A percentile compares a stretch with the other conserved stretches of the same genome.
Conservation (phyloP, 2,888 invertebrate species). For the Brenthis ino region DNA sequence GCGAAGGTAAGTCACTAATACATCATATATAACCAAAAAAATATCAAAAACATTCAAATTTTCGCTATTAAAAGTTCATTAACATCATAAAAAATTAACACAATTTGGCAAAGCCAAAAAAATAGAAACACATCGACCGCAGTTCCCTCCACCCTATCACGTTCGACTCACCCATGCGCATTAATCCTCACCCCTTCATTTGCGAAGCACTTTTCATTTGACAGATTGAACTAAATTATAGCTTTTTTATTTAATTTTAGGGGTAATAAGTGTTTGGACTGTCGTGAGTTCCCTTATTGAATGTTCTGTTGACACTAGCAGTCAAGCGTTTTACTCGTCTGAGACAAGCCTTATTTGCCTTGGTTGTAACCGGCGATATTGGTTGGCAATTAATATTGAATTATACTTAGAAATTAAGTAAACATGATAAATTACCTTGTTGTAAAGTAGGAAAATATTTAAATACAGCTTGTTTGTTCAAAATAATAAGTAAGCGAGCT, state of each 20-base stretch:
- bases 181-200: constrained; percentile 76
- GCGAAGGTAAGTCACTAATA: too few relatives aligned
- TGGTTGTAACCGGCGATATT: constrained; percentile 10
- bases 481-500: not conserved
- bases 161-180: constrained; percentile 66
- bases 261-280: constrained; percentile 70
- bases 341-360: constrained; percentile 15
- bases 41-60: too few relatives aligned
- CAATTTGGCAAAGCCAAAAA: constrained; percentile 15
- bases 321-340: constrained; percentile 36
- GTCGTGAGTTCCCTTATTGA: constrained; percentile 66
- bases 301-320: constrained; percentile 55
- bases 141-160: constrained; percentile 50
- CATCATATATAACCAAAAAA: too few relatives aligned
- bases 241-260: constrained; percentile 79
- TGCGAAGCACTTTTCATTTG: constrained; percentile 80
- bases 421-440: constrained; percentile 12
- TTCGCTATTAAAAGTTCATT: not conserved
- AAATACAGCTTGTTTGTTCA: not conserved
- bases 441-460: not conserved
- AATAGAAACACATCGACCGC: constrained; percentile 15
- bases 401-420: constrained; percentile 1
- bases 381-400: constrained; percentile 15
- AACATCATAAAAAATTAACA: not conserved
- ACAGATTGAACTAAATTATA: constrained; percentile 80